Evolutionary conservation across 2,888 invertebrate genomes (phyloP).

Genomic region (Odontocolon sp.): DNA sequence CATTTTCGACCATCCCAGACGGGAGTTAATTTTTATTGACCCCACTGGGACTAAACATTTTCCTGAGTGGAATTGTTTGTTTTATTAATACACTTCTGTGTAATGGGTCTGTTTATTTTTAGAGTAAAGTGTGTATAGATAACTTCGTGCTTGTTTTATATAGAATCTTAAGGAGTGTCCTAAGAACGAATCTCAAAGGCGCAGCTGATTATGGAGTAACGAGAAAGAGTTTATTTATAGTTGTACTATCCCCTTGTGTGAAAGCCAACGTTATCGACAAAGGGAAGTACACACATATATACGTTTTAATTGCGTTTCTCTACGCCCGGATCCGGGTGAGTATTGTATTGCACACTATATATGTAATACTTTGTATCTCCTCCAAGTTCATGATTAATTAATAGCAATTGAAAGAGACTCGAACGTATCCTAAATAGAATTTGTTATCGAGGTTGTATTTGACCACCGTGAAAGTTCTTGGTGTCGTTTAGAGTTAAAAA

Average conservation of each 20-base stretch:
- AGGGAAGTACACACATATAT: not conserved
- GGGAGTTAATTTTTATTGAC: not conserved
- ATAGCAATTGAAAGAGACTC: slow-evolving; percentile 32
- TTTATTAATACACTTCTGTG: not conserved
- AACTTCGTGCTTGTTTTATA: not conserved
- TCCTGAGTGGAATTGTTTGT: not conserved
- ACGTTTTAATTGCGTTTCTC: slow-evolving; percentile 33
- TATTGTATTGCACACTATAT: not conserved
- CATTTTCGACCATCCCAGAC: not conserved
- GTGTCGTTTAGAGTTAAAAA: not conserved
- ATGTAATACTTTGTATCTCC: slow-evolving; percentile 1
- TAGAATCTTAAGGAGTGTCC: not conserved
- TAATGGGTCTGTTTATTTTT: slow-evolving; percentile 21
- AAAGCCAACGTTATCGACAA: slow-evolving; percentile 25
- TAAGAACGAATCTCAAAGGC: slow-evolving; percentile 3
- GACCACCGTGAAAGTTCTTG: not conserved
- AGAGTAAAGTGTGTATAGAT: not conserved
- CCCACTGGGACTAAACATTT: not conserved
- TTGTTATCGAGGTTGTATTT: slow-evolving; percentile 12
- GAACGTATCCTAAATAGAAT: not conserved
- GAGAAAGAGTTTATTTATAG: slow-evolving; percentile 49
- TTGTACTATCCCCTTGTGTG: not conserved
- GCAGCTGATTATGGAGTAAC: slow-evolving; percentile 48
- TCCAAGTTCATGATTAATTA: slow-evolving; percentile 19
- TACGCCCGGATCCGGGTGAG: slow-evolving; percentile 47